Evolutionary conservation across 1,140 invertebrate species (phyloP).

Genomic region (Bombus superbus): DNA sequence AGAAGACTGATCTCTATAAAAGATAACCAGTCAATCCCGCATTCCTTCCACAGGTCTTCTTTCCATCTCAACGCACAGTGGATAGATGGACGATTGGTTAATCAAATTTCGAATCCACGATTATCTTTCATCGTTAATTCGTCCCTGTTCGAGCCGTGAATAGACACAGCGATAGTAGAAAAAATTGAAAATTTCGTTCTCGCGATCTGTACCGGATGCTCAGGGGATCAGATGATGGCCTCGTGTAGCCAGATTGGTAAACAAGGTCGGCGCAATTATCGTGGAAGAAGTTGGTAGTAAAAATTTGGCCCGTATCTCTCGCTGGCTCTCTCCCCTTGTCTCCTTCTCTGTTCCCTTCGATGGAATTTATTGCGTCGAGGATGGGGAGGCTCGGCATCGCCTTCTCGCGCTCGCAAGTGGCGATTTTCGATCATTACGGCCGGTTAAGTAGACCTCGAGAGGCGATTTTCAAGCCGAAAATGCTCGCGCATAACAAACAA

Average conservation of each 20-base stretch:
- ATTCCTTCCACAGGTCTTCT: too few relatives aligned
- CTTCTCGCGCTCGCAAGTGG: conserved; percentile 47
- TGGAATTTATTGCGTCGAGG: conserved; percentile 48
- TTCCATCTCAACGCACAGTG: too few relatives aligned
- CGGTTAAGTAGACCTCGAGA: conserved; percentile 54
- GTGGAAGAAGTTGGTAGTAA: conserved; percentile 46
- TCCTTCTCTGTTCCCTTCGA: neutral
- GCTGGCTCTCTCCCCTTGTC: neutral
- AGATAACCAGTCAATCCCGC: too few relatives aligned
- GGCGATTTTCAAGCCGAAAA: conserved; percentile 48
- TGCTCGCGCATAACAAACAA: conserved; percentile 55
- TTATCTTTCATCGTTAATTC: neutral
- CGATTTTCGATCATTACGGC: conserved; percentile 64
- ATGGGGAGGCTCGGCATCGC: conserved; percentile 24
- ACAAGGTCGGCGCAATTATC: conserved; percentile 57
- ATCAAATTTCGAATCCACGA: too few relatives aligned
- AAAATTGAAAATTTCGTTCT: conserved; percentile 33
- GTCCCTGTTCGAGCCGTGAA: neutral
- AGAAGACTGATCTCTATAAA: too few relatives aligned
- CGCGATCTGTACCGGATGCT: neutral
- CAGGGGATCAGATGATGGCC: conserved; percentile 12
- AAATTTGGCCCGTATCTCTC: conserved; percentile 32
- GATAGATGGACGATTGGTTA: too few relatives aligned
- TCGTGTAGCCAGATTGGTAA: conserved; percentile 40
- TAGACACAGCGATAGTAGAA: too few relatives aligned